Evolutionary conservation across 2,113 vertebrate genomes (phyloP), one percentile per base, ranked within the genome.

Genomic region (Spea multiplicata): DNA sequence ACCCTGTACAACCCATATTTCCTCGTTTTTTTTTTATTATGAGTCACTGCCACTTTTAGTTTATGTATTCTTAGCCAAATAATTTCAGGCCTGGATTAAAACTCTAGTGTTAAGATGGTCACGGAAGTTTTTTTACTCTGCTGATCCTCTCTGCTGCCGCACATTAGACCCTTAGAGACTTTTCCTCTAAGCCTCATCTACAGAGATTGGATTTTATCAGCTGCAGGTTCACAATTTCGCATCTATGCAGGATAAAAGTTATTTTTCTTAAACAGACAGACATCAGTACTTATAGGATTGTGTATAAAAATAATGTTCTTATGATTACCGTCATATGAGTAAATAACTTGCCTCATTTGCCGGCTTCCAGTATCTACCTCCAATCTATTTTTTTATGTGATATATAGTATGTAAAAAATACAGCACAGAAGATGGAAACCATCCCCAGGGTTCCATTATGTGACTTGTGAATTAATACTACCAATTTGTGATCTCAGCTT

Each of bases 381-480:
- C 44, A 69, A 52, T 61, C 13, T 48, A 30, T 30, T 30, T 30
- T 30, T 30, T 30, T 30, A 30, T 30, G 30, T 30, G 30, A 30
- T 30, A 30, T 30, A 30, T 30, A 30, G 30, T 46, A 49, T 69
- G 69, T 76, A 55, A 49, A n/a, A 76, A 69, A 76, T 70, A 68
- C 52, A 55, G 46, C 49, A 65, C 59, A 75, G 57, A 65, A 47
- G 16, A 76, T 57, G 68, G 46, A 46, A 67, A 76, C 46, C 70
- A 44, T 69, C 75, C 75, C 53, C 66, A 46, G 53, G 66, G 75
- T 76, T 76, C 66, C 66, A 76, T 76, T 76, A 76, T 68, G 5
- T 53, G 14, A 66, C 66, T 61, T 30, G 75, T 76, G 66, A 76
- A 76, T 76, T 76, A 69, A 76, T 76, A 76, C 59, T 53, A 44